phyloP scores from a whole-genome alignment of 2,797 vertebrate genomes.

The Alauda arvensis region DNA sequence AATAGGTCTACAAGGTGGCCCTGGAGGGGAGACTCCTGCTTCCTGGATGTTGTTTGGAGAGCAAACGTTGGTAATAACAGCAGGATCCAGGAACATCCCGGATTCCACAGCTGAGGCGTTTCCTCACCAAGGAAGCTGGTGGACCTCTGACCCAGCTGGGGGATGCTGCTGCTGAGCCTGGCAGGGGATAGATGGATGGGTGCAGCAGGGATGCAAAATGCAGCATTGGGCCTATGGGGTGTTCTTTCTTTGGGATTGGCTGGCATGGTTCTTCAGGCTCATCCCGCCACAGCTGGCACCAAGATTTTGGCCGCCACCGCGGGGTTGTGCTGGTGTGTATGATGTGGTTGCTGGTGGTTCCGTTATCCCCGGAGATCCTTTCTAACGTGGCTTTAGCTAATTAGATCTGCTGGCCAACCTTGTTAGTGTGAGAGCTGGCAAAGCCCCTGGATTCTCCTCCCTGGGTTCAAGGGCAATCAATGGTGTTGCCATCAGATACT shows the following conservation, averaged over 20 bases:
- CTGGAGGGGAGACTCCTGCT: background rate
- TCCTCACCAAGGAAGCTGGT: background rate
- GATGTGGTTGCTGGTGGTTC: slow-evolving; percentile 9
- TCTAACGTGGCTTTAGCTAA: background rate
- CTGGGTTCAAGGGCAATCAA: background rate
- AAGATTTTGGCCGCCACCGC: background rate
- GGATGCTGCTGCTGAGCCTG: background rate
- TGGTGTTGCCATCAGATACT: background rate
- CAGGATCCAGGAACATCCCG: slow-evolving; percentile 14
- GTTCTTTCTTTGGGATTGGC: background rate
- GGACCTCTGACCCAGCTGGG: background rate
- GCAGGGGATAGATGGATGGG: background rate
- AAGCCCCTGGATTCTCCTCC: background rate
- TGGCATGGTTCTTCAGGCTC: background rate
- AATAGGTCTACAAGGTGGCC: background rate
- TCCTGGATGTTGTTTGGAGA: slow-evolving; percentile 18
- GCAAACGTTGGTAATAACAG: background rate
- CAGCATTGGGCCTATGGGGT: background rate
- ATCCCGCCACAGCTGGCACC: background rate
- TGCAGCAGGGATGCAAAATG: background rate
- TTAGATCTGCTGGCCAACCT: background rate
- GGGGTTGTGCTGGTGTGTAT: fast-evolving
- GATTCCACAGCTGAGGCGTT: background rate
- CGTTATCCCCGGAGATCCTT: background rate
- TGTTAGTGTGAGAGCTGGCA: background rate